Conservation (phyloP, 2,888 invertebrate species). For the Temnothorax rugatulus region DNA sequence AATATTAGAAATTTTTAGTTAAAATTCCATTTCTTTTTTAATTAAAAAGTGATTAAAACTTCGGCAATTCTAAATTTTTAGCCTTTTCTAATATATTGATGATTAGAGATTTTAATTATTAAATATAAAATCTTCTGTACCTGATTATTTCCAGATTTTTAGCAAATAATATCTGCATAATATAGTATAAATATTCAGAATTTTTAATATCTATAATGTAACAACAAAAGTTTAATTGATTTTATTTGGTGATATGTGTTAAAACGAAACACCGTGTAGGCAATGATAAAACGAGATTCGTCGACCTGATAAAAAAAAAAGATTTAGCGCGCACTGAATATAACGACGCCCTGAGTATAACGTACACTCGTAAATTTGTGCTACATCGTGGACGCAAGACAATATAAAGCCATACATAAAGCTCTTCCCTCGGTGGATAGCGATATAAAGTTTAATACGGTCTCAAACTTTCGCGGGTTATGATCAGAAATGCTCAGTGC, state of each 20-base stretch:
- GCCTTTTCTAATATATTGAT: background rate
- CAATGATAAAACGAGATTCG: background rate
- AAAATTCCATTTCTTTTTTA: background rate
- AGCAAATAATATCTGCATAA: background rate
- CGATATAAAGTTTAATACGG: slow-evolving; percentile 70
- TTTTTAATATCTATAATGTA: background rate
- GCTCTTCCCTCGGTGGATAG: slow-evolving; percentile 42
- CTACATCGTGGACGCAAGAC: slow-evolving; percentile 61
- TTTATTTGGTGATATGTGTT: background rate
- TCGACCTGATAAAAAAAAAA: slow-evolving; percentile 21
- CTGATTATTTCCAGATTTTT: background rate
- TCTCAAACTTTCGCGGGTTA: slow-evolving; percentile 68
- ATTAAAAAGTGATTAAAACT: background rate
- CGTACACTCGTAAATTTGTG: slow-evolving; percentile 67
- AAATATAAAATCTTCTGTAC: background rate
- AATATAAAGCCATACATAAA: slow-evolving; percentile 68
- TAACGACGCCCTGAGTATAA: slow-evolving; percentile 58
- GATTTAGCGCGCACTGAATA: slow-evolving; percentile 53
- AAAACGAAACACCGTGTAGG: background rate
- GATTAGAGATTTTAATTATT: background rate
- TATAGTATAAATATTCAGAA: background rate
- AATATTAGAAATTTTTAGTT: slow-evolving; percentile 23
- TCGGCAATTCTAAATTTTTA: background rate
- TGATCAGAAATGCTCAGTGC: slow-evolving; percentile 60
- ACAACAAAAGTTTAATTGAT: background rate